Evolutionary conservation across 2,113 vertebrate species (phyloP), one percentile per base, ranked within the genome.

Genomic region (Callocephalon fimbriatum): DNA sequence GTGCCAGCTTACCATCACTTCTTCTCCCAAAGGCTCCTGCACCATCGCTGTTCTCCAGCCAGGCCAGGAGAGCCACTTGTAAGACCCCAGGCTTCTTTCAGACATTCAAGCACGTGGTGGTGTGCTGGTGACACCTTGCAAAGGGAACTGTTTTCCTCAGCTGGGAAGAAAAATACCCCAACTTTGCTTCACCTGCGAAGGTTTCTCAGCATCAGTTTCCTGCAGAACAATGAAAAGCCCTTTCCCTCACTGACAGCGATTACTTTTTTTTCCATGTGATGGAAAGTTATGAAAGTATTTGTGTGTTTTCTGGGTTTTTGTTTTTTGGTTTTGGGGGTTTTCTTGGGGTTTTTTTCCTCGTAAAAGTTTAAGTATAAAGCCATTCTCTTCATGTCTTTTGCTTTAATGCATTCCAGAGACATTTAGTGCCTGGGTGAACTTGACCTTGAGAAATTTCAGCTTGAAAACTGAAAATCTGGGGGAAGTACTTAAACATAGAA

Each of bases 131-230:
- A 21, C 25, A 51, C 29, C n/a, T 58, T 23, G 13, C 1, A 2
- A 85, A 74, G 20, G 47, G 15, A 44, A 27, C 9, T 3, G 9
- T 53, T 59, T 59, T 47, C 29, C 29, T 84, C 35, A 63, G 7
- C 44, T 15, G 2, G 25, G 15, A 10, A 3, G 7, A 42, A 35
- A 37, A 56, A 21, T 4, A 1, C 1, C 2, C 6, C 29, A 18
- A 19, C 15, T 58, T 82, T 45, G 16, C 19, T 71, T 80, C 62
- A n/a, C n/a, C 45, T 25, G 38, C 29, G 65, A 18, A 42, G 32
- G 12, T 76, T 88, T 66, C 26, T 59, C 78, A 77, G 63, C 37
- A 17, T 20, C 35, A 47, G 15, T 37, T 59, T 79, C 32, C 9
- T 0, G 3, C 32, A 44, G 79, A 47, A 45, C 22, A 62, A 63